A percentile compares a stretch with the other conserved stretches of the same genome.
phyloP scores from a whole-genome alignment of 2,113 vertebrate species.

The Bos indicus region DNA sequence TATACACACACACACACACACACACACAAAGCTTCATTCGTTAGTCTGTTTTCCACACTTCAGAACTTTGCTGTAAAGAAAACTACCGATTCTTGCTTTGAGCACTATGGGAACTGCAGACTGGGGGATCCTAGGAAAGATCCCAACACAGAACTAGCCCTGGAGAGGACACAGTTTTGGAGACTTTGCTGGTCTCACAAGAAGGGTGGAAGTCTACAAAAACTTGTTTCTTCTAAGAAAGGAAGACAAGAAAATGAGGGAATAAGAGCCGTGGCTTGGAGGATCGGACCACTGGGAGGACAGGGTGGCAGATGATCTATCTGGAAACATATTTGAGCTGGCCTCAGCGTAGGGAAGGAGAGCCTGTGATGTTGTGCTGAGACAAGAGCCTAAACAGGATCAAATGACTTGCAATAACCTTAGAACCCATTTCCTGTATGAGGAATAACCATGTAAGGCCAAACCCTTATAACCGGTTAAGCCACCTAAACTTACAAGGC shows the following conservation, averaged over 20 bases:
- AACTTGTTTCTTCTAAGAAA: neutral
- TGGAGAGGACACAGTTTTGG: neutral
- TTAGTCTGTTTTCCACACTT: neutral
- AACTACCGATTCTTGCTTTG: neutral
- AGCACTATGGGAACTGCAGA: neutral
- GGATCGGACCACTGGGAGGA: neutral
- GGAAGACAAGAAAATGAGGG: neutral
- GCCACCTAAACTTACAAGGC: neutral
- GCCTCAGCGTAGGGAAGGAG: neutral
- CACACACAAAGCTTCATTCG: neutral
- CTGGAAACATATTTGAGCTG: neutral
- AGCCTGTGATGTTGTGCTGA: neutral
- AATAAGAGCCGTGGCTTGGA: neutral
- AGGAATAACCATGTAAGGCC: slow-evolving; percentile 17
- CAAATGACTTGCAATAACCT: neutral
- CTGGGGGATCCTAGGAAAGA: no score
- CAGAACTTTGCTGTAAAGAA: neutral
- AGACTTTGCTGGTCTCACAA: neutral
- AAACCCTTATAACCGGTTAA: neutral
- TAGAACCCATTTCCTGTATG: neutral
- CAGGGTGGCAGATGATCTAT: neutral
- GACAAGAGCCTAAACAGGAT: neutral
- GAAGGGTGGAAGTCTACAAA: neutral
- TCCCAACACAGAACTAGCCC: neutral
- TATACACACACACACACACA: neutral